Percentiles rank a stretch among this genome's conserved stretches.
These are phyloP conservation scores for Catonia carolina DNA, from an alignment of 2,888 invertebrate species.

Conservation along the genomic window DNA sequence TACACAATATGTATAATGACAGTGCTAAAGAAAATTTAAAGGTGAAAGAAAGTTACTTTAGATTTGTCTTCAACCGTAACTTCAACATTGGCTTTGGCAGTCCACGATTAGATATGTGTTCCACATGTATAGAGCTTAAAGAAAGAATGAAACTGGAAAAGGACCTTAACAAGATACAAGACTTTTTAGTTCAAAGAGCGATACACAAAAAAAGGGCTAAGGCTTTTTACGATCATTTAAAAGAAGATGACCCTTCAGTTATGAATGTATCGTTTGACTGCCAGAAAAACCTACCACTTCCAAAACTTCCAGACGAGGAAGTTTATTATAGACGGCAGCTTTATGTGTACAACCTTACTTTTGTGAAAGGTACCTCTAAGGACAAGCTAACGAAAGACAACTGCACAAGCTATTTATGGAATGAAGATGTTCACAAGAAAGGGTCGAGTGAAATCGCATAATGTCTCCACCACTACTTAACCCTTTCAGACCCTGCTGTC, in stretches of 20 bases:
- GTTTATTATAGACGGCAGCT: not conserved
- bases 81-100: conserved; percentile 21
- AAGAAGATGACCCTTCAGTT: conserved; percentile 1
- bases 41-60: conserved; percentile 20
- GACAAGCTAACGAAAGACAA: conserved; percentile 32
- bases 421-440: conserved; percentile 36
- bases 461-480: conserved; percentile 10
- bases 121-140: conserved; percentile 18
- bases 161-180: conserved; percentile 1
- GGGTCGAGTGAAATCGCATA: conserved; percentile 38
- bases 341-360: conserved; percentile 24
- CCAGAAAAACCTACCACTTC: not conserved
- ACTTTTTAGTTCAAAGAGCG: conserved; percentile 25
- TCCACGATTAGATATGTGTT: conserved; percentile 22
- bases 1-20: conserved; percentile 15
- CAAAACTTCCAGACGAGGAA: not conserved
- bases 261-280: conserved; percentile 6
- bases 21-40: conserved; percentile 17
- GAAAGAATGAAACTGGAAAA: conserved; percentile 17
- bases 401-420: conserved; percentile 36
- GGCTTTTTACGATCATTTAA: not conserved
- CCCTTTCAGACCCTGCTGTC: too few species aligned
- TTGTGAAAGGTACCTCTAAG: conserved; percentile 37
- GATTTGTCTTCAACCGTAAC: conserved; percentile 18
- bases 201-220: conserved; percentile 3